phyloP scores from a whole-genome alignment of 2,797 vertebrate species.

The Pangasius macronema region DNA sequence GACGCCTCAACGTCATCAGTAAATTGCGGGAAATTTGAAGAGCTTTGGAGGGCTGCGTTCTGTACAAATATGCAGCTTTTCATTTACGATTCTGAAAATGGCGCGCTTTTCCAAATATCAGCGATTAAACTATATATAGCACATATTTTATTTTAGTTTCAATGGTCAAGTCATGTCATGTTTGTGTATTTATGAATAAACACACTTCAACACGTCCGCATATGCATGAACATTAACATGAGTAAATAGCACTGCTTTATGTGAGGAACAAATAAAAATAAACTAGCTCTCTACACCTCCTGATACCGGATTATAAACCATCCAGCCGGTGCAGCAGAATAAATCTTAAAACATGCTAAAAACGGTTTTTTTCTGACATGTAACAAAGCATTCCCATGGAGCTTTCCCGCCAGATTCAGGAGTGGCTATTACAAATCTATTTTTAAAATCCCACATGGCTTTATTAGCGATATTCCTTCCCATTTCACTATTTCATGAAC shows the following conservation, averaged over 20 bases:
- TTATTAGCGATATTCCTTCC: not conserved
- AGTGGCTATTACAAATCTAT: too few species aligned
- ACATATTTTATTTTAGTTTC: not conserved
- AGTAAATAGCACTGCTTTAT: not conserved
- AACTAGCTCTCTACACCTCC: not conserved
- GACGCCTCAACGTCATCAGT: not conserved
- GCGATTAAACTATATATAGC: not conserved
- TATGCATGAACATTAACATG: not conserved
- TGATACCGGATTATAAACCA: not conserved
- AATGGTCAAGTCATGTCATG: not conserved
- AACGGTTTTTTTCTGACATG: not conserved
- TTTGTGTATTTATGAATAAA: not conserved
- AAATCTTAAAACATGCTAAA: not conserved
- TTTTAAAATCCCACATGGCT: not conserved
- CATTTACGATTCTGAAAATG: constrained; percentile 29
- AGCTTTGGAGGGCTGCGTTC: constrained; percentile 6
- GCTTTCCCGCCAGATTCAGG: constrained; percentile 33
- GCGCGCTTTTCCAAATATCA: constrained; percentile 24
- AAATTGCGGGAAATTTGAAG: constrained; percentile 59
- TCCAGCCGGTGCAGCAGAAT: not conserved
- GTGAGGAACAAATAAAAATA: not conserved
- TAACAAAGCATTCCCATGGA: not conserved
- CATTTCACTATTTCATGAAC: not conserved
- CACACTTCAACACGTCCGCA: not conserved
- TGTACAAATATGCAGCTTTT: constrained; percentile 11